phyloP scores from a whole-genome alignment of 2,888 invertebrate genomes.

The Melanostoma mellinum region DNA sequence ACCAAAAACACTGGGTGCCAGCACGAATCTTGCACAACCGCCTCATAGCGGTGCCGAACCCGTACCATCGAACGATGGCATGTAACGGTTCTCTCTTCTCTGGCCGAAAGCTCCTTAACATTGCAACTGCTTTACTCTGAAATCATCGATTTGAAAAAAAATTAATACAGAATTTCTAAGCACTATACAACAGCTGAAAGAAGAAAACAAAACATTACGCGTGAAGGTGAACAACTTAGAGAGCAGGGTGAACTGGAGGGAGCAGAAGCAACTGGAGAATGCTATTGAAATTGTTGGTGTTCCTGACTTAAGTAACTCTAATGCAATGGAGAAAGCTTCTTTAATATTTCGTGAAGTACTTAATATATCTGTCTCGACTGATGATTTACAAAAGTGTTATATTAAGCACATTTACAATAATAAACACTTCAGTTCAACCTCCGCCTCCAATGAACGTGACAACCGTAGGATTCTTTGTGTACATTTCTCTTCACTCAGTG shows the following conservation, averaged over 20 bases:
- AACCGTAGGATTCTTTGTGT: background rate
- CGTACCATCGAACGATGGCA: no score
- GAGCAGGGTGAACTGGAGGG: constrained; percentile 40
- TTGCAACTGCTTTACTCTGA: no score
- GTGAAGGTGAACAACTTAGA: constrained; percentile 1
- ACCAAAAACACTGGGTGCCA: no score
- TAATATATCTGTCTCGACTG: constrained; percentile 10
- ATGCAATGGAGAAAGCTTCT: constrained; percentile 7
- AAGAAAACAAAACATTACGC: constrained; percentile 15
- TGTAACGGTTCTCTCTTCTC: no score
- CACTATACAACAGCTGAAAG: constrained; percentile 12
- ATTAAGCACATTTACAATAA: background rate
- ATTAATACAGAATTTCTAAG: constrained; percentile 11
- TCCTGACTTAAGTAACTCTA: constrained; percentile 10
- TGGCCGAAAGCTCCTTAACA: no score
- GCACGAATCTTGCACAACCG: no score
- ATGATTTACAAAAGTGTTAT: constrained; percentile 11
- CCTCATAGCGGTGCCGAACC: no score
- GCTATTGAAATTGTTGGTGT: constrained; percentile 22
- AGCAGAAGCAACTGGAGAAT: constrained; percentile 16
- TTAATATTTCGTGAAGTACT: background rate
- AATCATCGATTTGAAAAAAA: constrained; percentile 1
- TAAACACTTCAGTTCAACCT: constrained; percentile 10
- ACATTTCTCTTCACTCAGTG: no score
- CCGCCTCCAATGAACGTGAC: background rate